Conservation (phyloP, 2,113 vertebrate species). For the Channa maculata region DNA sequence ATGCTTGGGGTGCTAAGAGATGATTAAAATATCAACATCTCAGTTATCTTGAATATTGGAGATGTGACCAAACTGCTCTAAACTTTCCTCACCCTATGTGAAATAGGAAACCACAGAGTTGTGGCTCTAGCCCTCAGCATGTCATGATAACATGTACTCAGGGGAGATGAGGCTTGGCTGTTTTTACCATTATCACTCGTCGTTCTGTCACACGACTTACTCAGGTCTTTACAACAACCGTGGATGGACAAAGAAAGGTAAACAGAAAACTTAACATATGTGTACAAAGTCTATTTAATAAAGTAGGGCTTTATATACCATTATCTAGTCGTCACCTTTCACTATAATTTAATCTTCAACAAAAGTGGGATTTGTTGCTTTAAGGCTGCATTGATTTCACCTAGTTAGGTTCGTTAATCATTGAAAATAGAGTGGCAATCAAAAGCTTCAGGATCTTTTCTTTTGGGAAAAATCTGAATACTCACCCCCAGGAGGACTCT, state of each 20-base stretch:
- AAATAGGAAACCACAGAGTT: conserved; percentile 27
- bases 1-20: neutral
- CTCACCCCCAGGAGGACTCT: conserved; percentile 96
- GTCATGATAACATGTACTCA: conserved; percentile 23
- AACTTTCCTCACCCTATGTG: conserved; percentile 12
- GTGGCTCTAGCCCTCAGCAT: conserved; percentile 14
- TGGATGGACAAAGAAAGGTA: neutral
- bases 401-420: too few species aligned
- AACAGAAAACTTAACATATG: too few species aligned
- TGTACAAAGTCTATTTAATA: too few species aligned
- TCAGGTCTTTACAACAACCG: conserved; percentile 9
- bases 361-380: too few species aligned
- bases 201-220: conserved; percentile 42
- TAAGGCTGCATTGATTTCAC: too few species aligned
- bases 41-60: neutral
- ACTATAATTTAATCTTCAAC: too few species aligned
- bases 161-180: conserved; percentile 19
- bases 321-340: too few species aligned
- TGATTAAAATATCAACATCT: neutral
- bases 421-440: too few species aligned
- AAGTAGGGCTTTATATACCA: too few species aligned
- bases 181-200: conserved; percentile 45
- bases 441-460: neutral
- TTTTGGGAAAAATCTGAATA: neutral
- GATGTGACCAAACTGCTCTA: neutral